Percentiles rank a stretch among this genome's conserved stretches.
Conservation (phyloP, 2,888 invertebrate species). For the Scaptomyza flava region DNA sequence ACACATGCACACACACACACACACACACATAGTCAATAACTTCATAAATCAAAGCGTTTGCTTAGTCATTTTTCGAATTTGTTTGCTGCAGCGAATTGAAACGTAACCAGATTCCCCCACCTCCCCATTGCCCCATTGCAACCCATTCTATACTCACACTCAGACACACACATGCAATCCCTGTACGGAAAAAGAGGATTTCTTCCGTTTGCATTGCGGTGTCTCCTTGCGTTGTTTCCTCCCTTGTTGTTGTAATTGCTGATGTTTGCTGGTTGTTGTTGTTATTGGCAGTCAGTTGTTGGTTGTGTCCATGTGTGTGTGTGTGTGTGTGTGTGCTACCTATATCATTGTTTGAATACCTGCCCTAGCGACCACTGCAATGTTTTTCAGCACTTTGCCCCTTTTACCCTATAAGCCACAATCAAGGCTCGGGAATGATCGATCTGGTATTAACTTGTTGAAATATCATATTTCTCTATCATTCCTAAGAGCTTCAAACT, state of each 20-base stretch:
- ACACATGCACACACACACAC: conserved; percentile 8
- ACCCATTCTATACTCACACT: background rate
- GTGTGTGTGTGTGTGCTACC: conserved; percentile 2
- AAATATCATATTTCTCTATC: background rate
- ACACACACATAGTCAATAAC: conserved; percentile 59
- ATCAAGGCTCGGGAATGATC: background rate
- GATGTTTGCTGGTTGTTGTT: conserved; percentile 4
- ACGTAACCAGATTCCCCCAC: conserved; percentile 41
- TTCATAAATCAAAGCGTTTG: conserved; percentile 79
- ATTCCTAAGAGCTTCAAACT: too few relatives aligned
- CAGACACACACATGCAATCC: background rate
- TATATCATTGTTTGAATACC: conserved; percentile 14
- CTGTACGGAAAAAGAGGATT: conserved; percentile 12
- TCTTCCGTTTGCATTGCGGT: conserved; percentile 9
- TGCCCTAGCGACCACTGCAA: background rate
- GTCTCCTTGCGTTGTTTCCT: background rate
- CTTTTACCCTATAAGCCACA: conserved; percentile 2
- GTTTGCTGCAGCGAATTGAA: conserved; percentile 68
- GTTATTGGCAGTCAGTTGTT: conserved; percentile 9
- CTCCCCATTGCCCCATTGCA: background rate
- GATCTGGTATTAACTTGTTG: background rate
- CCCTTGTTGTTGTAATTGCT: conserved; percentile 36
- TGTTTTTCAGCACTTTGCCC: conserved; percentile 18
- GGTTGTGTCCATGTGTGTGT: background rate
- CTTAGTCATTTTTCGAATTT: conserved; percentile 78